phyloP scores from a whole-genome alignment of 2,113 vertebrate genomes.

The Scopus umbretta region DNA sequence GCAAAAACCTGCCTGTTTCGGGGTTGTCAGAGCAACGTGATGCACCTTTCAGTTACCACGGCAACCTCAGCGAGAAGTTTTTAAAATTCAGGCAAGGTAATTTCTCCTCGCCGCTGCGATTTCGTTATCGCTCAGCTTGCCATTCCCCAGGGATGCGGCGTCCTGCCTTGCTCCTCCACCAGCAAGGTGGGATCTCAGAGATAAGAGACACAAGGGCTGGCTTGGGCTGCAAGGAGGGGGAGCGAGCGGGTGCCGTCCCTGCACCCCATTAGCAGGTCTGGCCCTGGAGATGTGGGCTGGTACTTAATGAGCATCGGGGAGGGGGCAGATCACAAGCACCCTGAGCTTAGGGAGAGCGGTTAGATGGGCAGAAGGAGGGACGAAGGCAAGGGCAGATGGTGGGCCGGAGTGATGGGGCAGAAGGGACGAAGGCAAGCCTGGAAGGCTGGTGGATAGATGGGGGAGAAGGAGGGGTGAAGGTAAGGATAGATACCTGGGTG shows the following conservation, averaged over 20 bases:
- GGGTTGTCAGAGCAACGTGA: slow-evolving; percentile 78
- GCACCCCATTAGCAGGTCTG: background rate
- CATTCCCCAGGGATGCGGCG: background rate
- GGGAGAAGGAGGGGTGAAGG: background rate
- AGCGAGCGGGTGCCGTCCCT: background rate
- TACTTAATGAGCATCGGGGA: background rate
- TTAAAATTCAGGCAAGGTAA: slow-evolving; percentile 82
- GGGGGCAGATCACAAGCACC: background rate
- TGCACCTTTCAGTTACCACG: slow-evolving; percentile 82
- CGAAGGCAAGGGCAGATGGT: background rate
- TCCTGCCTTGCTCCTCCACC: slow-evolving; percentile 1
- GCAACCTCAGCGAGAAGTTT: slow-evolving; percentile 73
- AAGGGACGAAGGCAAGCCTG: background rate
- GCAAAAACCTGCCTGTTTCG: slow-evolving; percentile 73
- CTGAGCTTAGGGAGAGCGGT: background rate
- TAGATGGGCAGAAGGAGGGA: background rate
- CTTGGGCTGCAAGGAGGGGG: background rate
- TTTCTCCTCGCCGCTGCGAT: slow-evolving; percentile 46
- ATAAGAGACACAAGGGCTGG: background rate
- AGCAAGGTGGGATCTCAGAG: slow-evolving; percentile 40
- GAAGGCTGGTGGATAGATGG: background rate
- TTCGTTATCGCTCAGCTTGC: slow-evolving; percentile 41
- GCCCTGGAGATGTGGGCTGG: background rate
- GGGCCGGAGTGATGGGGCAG: background rate
- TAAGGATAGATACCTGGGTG: background rate